Conservation (phyloP, 2,797 vertebrate species). For the Ibycter americanus region DNA sequence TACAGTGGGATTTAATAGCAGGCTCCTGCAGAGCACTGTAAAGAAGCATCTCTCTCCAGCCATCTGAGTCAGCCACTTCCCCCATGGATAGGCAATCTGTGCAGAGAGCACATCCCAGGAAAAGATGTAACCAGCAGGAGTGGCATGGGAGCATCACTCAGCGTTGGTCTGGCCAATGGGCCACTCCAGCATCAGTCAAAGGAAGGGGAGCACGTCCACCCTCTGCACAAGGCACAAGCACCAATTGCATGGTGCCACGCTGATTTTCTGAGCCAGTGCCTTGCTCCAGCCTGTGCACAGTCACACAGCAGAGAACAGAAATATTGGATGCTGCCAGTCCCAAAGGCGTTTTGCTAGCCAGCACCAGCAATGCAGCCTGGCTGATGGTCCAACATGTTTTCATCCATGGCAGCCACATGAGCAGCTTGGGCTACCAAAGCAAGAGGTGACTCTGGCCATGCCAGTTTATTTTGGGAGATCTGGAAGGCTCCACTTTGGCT, state of each 20-base stretch:
- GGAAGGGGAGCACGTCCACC: background rate
- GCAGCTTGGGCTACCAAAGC: background rate
- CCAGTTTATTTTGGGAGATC: background rate
- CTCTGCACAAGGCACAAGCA: background rate
- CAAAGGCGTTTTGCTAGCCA: background rate
- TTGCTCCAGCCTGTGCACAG: background rate
- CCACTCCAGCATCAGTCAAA: background rate
- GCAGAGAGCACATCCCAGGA: background rate
- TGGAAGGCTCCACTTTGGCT: background rate
- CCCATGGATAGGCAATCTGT: rapidly evolving
- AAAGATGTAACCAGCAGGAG: background rate
- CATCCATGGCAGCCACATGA: rapidly evolving
- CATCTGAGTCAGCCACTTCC: background rate
- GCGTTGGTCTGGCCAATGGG: rapidly evolving
- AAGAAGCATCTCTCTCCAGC: background rate
- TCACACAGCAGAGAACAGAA: background rate
- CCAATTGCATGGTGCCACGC: rapidly evolving
- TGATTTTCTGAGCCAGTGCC: background rate
- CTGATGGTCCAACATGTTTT: background rate
- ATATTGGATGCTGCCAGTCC: background rate
- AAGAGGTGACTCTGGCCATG: background rate
- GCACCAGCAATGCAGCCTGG: background rate
- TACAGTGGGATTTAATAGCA: background rate
- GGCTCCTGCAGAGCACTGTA: background rate
- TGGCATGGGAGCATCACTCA: background rate